Evolutionary conservation across 2,888 invertebrate genomes (phyloP).

Genomic region (Ectropis crepuscularia): DNA sequence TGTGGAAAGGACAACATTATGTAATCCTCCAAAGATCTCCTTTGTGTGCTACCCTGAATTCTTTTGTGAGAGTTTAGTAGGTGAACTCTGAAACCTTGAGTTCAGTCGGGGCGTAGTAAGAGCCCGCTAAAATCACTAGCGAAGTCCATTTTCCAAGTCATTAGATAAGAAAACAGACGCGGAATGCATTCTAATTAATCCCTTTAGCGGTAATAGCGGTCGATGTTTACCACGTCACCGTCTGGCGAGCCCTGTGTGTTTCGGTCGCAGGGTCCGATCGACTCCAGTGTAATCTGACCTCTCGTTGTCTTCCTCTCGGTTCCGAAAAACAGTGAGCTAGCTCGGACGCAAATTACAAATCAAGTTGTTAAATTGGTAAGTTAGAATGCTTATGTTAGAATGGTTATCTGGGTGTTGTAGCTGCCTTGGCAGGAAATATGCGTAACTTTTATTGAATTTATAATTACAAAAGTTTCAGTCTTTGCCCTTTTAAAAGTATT

Average conservation of each 20-base stretch:
- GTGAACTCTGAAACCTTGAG: too few relatives aligned
- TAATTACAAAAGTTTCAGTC: too few relatives aligned
- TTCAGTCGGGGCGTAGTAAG: slow-evolving; percentile 8
- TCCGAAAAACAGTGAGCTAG: neutral
- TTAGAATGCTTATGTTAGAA: too few relatives aligned
- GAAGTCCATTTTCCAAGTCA: slow-evolving; percentile 27
- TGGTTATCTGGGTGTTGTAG: too few relatives aligned
- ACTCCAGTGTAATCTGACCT: slow-evolving; percentile 48
- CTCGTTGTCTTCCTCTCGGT: slow-evolving; percentile 2
- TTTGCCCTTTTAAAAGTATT: too few relatives aligned
- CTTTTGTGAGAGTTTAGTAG: too few relatives aligned
- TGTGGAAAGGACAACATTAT: too few relatives aligned
- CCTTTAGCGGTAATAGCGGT: slow-evolving; percentile 61
- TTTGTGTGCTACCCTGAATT: too few relatives aligned
- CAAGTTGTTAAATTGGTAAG: neutral
- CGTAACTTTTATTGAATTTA: too few relatives aligned
- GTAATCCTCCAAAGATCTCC: too few relatives aligned
- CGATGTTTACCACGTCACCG: slow-evolving; percentile 66
- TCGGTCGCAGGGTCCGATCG: slow-evolving; percentile 52
- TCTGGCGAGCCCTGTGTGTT: slow-evolving; percentile 60
- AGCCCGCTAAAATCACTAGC: slow-evolving; percentile 28
- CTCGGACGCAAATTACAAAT: neutral
- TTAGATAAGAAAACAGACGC: slow-evolving; percentile 36
- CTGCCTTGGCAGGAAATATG: too few relatives aligned
- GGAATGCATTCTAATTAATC: slow-evolving; percentile 67